Evolutionary conservation across 2,888 invertebrate genomes (phyloP).

Genomic region (Gandaritis pyraliata): DNA sequence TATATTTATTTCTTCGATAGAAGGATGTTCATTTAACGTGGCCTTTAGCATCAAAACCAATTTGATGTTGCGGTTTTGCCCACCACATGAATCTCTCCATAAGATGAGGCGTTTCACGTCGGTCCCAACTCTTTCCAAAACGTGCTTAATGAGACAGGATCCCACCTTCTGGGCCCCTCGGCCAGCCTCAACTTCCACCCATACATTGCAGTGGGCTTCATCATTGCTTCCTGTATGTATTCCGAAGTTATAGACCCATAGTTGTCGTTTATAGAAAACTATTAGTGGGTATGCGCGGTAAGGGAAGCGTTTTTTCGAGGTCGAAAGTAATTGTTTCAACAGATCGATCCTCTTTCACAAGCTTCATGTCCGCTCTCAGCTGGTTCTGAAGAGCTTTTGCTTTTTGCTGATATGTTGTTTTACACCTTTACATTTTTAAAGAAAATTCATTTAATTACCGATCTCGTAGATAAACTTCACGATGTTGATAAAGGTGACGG

Average conservation of each 20-base stretch:
- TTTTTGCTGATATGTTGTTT: too few species aligned
- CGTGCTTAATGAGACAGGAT: background rate
- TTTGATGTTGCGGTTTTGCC: constrained; percentile 44
- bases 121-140: too few species aligned
- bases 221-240: background rate
- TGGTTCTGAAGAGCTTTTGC: too few species aligned
- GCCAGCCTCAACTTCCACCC: background rate
- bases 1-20: constrained; percentile 15
- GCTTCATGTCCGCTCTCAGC: too few species aligned
- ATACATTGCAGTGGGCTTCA: background rate
- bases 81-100: constrained; percentile 25
- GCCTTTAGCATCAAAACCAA: constrained; percentile 36
- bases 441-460: constrained; percentile 43
- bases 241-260: background rate
- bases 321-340: background rate
- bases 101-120: too few species aligned
- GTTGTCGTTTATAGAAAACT: background rate
- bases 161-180: background rate
- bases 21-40: constrained; percentile 19
- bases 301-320: background rate
- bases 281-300: background rate
- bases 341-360: too few species aligned
- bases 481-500: constrained; percentile 34
- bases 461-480: constrained; percentile 40
- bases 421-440: constrained; percentile 34